These are phyloP conservation scores for Hartigia nigra DNA, from an alignment of 2,888 invertebrate genomes.

Conservation along the genomic window DNA sequence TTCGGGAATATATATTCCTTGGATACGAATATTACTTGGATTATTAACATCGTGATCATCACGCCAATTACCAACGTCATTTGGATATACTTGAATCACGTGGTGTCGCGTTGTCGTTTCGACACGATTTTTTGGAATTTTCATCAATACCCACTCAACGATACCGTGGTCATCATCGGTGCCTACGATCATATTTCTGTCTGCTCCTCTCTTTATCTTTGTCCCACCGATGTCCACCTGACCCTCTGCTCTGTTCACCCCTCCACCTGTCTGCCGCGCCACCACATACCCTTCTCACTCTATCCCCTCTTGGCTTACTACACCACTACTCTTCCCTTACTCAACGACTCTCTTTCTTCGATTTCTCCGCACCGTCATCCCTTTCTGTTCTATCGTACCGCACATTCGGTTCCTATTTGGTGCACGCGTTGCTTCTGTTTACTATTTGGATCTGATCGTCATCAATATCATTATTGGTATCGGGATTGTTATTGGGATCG, in stretches of 20 bases:
- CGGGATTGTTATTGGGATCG: not conserved
- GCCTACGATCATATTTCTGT: conserved; percentile 24
- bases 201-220: conserved; percentile 35
- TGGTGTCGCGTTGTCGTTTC: not conserved
- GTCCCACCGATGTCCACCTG: conserved; percentile 67
- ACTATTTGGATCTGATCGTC: conserved; percentile 43
- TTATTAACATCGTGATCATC: not conserved
- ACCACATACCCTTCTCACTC: conserved; percentile 31
- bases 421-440: conserved; percentile 57
- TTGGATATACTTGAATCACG: not conserved
- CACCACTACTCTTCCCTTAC: conserved; percentile 45
- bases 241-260: conserved; percentile 61
- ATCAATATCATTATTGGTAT: conserved; percentile 31
- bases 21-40: not conserved
- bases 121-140: not conserved
- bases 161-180: not conserved
- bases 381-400: conserved; percentile 43
- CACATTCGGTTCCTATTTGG: conserved; percentile 26
- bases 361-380: conserved; percentile 26
- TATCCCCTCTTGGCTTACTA: conserved; percentile 27
- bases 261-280: conserved; percentile 55
- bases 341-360: conserved; percentile 21
- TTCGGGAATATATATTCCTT: not conserved
- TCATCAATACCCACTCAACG: not conserved
- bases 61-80: not conserved